Percentiles rank a stretch among this genome's conserved stretches.
Conservation (phyloP, 2,797 vertebrate species). For the Acanthurus leucopareius region DNA sequence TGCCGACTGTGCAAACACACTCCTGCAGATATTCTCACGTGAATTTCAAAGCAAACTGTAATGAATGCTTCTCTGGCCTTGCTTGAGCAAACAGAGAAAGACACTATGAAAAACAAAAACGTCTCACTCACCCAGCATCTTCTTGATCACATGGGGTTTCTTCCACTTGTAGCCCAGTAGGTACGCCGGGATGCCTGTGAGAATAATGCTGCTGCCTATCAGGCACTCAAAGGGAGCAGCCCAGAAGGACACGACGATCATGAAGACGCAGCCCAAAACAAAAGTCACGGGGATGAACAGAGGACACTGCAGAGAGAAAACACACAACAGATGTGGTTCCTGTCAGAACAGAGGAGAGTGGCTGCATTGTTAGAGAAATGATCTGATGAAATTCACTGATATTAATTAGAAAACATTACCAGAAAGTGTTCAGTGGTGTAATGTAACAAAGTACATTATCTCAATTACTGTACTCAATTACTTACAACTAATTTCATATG, state of each 20-base stretch:
- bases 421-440: background rate
- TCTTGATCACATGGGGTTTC: conserved; percentile 81
- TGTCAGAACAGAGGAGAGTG: no score
- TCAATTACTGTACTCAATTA: no score
- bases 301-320: conserved; percentile 68
- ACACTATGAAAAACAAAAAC: conserved; percentile 17
- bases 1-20: conserved; percentile 35
- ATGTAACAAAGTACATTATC: no score
- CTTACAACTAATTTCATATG: no score
- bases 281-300: conserved; percentile 79
- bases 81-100: conserved; percentile 51
- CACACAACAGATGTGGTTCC: background rate
- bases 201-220: conserved; percentile 82
- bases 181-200: conserved; percentile 85
- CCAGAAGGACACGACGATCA: conserved; percentile 87
- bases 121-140: conserved; percentile 82
- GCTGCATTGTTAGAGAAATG: no score
- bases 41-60: conserved; percentile 59
- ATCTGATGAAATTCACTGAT: background rate
- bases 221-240: conserved; percentile 84
- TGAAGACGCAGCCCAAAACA: conserved; percentile 85
- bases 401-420: background rate
- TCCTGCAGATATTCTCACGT: conserved; percentile 31
- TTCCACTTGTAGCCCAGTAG: conserved; percentile 87
- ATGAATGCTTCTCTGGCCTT: conserved; percentile 36